Base-by-base conservation (phyloP, 2,888 invertebrate genomes). In the Ischnura elegans region DNA sequence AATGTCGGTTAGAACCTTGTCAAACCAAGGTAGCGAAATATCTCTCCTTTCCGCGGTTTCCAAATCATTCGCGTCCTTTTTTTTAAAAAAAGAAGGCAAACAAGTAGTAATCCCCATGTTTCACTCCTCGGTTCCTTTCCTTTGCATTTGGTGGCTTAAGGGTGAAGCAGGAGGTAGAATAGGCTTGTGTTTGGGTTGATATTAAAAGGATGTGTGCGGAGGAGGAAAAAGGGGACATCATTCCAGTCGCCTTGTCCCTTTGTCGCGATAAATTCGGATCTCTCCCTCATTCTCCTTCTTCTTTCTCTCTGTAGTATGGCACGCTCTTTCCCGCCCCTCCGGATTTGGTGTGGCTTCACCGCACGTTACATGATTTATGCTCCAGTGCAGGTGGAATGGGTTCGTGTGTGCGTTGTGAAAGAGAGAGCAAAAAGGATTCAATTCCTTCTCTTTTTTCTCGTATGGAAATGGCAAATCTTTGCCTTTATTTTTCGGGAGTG, bases 401-500 rank as follows among this genome's bases (percentile, higher is more conserved):
- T 61, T 21, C 16, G 19, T n/a, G 45, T 3, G n/a, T n/a, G 43
- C 45, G 43, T 21, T 25, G 43, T 2, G 51, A 51, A 10, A 51
- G 51, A 51, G 6, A 51, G 51, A 51, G 51, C 2, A 3, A 61
- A 2, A 19, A 29, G 29, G 84, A 42, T 51, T 51, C 19, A n/a
- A n/a, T 10, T 10, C 51, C 16, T 51, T 51, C 85, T 3, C 13
- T 86, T n/a, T 43, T 86, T 86, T 86, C n/a, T 86, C 86, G 8
- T 46, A 86, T 86, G 86, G 86, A 25, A 46, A 46, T 45, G 86
- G 86, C 45, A 46, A 46, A 43, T 86, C n/a, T 86, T 46, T 86
- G 25, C 43, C 43, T 86, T 76, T 51, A n/a, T 76, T 29, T 76
- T 16, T 29, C 13, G 76, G 36, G 76, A 76, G 76, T 76, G 76